Conservation (phyloP, 2,113 vertebrate species). For the Clinocottus analis region DNA sequence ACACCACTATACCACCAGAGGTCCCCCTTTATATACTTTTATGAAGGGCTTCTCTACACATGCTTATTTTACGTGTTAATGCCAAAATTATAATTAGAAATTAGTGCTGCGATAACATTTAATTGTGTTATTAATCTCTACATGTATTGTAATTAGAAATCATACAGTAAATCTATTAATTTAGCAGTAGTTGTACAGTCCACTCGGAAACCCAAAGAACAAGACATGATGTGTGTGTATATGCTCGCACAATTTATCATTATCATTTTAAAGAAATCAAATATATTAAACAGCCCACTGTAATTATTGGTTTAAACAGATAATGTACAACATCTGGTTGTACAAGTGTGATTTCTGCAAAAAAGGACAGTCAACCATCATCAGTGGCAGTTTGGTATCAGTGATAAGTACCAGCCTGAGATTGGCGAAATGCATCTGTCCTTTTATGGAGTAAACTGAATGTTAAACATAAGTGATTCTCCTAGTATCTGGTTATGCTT, state of each 20-base stretch:
- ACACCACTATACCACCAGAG: constrained; percentile 37
- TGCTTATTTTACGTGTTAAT: constrained; percentile 9
- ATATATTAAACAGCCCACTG: background rate
- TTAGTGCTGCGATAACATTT: constrained; percentile 13
- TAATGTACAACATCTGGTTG: background rate
- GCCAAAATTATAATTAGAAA: background rate
- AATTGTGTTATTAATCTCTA: constrained; percentile 3
- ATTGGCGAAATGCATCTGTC: background rate
- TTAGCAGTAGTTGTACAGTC: constrained; percentile 8
- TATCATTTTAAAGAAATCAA: background rate
- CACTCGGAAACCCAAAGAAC: background rate
- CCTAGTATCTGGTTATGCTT: background rate
- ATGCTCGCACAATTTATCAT: background rate
- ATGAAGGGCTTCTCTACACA: background rate
- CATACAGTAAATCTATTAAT: background rate
- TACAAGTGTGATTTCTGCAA: background rate
- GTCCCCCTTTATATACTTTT: constrained; percentile 8
- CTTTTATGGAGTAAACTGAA: background rate
- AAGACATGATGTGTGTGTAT: background rate
- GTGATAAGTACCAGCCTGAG: background rate
- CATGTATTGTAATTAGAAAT: constrained; percentile 23
- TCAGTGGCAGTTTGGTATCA: background rate
- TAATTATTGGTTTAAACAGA: background rate
- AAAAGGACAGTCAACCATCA: background rate
- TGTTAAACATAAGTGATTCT: constrained; percentile 6